Conservation (phyloP, 2,888 invertebrate genomes). For the Stictocephala bisonia region DNA sequence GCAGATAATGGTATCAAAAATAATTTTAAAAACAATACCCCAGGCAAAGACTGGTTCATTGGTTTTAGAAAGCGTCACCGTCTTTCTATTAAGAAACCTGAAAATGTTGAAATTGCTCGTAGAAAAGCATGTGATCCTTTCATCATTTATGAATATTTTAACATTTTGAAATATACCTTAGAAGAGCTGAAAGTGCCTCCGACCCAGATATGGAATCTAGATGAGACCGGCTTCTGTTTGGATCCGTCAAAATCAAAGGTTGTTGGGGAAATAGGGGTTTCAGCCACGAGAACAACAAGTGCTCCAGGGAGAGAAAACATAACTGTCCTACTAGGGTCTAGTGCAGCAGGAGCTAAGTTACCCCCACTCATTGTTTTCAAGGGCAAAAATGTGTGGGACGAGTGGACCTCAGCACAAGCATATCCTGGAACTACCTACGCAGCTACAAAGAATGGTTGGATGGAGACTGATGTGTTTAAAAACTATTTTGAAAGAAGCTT, state of each 20-base stretch:
- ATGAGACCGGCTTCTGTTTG: constrained; percentile 56
- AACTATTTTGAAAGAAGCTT: constrained; percentile 15
- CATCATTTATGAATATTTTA: constrained; percentile 59
- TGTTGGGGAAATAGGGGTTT: constrained; percentile 46
- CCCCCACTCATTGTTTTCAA: constrained; percentile 62
- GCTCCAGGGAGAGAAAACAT: constrained; percentile 31
- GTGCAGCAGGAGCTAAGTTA: constrained; percentile 58
- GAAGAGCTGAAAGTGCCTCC: constrained; percentile 57
- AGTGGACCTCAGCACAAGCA: constrained; percentile 58
- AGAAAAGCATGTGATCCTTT: constrained; percentile 58
- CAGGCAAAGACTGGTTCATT: constrained; percentile 60
- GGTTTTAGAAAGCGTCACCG: constrained; percentile 58
- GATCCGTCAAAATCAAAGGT: constrained; percentile 55
- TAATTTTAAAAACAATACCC: constrained; percentile 59
- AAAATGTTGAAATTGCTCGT: constrained; percentile 60
- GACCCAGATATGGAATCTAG: constrained; percentile 57
- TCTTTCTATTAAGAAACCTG: constrained; percentile 62
- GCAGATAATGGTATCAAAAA: constrained; percentile 55
- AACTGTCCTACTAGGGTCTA: constrained; percentile 18
- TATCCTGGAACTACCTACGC: constrained; percentile 57
- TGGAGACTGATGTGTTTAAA: constrained; percentile 48
- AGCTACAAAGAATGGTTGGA: constrained; percentile 62
- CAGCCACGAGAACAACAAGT: constrained; percentile 29
- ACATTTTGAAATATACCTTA: constrained; percentile 54
- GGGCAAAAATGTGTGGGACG: constrained; percentile 62